Base-by-base conservation (phyloP, 2,797 vertebrate species). In the Avahi laniger region DNA sequence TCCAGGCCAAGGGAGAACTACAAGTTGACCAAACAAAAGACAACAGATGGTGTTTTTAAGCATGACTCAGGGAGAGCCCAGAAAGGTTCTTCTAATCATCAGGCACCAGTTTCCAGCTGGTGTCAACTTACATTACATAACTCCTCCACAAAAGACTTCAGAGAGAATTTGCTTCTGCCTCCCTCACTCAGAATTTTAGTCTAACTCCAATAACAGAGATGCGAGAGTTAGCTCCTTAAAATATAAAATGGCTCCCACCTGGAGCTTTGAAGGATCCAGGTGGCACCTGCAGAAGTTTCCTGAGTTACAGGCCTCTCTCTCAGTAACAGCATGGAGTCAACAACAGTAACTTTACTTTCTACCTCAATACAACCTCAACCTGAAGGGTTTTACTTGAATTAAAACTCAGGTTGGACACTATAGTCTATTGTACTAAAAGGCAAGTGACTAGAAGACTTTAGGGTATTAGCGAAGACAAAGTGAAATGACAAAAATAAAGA, bases 401-500 rank as follows among this genome's bases (percentile, higher is more conserved):
- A 93, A 91, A 94, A 81, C 57, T 75, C 85, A 28, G 15, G 43
- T 24, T 61, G 65, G 46, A 50, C 10, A 61, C 28, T 54, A 90
- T 14, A 57, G 63, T 43, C 41, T 93, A 76, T 18, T 73, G 0
- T 28, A 86, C 3, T 30, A 63, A 75, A 80, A 35, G 13, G 43
- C 18, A 92, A 22, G 13, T 54, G 50, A 46, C 48, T 50, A 57
- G 69, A 82, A 86, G 43, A 70, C n/a, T 90, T 52, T 30, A 65
- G 33, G 73, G 28, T 69, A 69, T 73, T 54, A 79, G 67, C 33
- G 43, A 79, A 26, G 75, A 86, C 89, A 83, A 95, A 67, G 30
- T 46, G 33, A 96, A 87, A 92, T 86, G 65, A 89, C 61, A 93
- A 76, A 93, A 72, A 93, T 69, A 48, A 82, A 72, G 28, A 84